Base-by-base conservation (phyloP, 1,140 invertebrate genomes). In the Lordiphosa collinella region DNA sequence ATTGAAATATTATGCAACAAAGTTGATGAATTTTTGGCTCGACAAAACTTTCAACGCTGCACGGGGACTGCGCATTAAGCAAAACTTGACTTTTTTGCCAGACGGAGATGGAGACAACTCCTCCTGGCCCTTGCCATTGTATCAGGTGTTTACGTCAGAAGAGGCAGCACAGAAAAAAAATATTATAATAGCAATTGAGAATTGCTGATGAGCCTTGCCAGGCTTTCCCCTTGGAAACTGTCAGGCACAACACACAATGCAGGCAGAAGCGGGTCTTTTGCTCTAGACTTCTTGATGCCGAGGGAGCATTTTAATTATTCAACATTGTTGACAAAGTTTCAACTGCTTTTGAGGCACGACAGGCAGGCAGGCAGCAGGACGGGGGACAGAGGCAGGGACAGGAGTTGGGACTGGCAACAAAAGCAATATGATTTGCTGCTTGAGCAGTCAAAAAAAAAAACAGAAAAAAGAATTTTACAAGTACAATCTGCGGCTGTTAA, bases 151-250 rank as follows among this genome's bases (percentile, higher is more conserved):
- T 84, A 69, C 73, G 78, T 48, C 59, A 56, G 62, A 5, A 13
- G 47, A 38, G 22, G 12, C 4, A 10, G n/a, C 18, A 8, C 31
- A 41, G 18, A 61, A 56, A 82, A 76, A 79, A 82, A 80, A 84
- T 82, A 86, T 86, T 82, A 86, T 86, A 86, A 86, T 86, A 76
- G 82, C 82, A 86, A 86, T 86, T 82, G 82, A 86, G 82, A 86
- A 86, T 86, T 86, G 72, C 71, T 86, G 82, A 86, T 86, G 82
- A 86, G 82, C 82, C 71, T 59, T 68, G 74, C 52, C 56, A 63
- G 46, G 46, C 40, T 32, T 55, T 53, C 41, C 52, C 44, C 43
- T 16, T 60, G 49, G 37, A 66, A 71, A 63, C 57, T 80, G 80
- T 67, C 71, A 76, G 66, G 53, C 67, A 40, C 58, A 38, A 70